Percentiles rank a stretch among this genome's conserved stretches.
Evolutionary conservation across 2,797 vertebrate species (phyloP).

Genomic region (Geotrypetes seraphini): DNA sequence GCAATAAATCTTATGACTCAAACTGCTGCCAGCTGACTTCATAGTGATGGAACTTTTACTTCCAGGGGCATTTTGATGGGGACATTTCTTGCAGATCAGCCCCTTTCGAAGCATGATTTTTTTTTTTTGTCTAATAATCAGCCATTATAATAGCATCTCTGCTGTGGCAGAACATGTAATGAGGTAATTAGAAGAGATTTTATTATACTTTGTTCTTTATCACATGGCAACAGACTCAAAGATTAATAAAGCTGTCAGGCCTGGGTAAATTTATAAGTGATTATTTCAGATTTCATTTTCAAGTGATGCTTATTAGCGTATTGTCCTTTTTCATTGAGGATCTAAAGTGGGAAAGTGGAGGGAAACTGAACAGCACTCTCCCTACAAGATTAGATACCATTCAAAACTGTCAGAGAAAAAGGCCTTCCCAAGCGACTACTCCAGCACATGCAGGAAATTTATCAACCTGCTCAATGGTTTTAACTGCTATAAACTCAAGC

Average conservation of each 20-base stretch:
- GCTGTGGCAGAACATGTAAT: constrained; percentile 34
- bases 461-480: background rate
- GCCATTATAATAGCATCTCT: constrained; percentile 20
- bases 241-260: constrained; percentile 54
- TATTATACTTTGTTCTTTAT: constrained; percentile 44
- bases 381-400: constrained; percentile 4
- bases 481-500: background rate
- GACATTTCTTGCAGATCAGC: constrained; percentile 5
- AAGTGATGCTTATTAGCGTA: constrained; percentile 22
- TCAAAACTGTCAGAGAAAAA: constrained; percentile 9
- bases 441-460: constrained; percentile 14
- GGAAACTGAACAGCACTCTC: constrained; percentile 20
- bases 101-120: constrained; percentile 17
- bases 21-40: no score
- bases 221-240: constrained; percentile 37
- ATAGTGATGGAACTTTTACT: no score
- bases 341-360: constrained; percentile 4
- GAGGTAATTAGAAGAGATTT: constrained; percentile 41
- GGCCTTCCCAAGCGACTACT: constrained; percentile 3
- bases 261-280: constrained; percentile 44
- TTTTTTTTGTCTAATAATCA: constrained; percentile 39
- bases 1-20: no score
- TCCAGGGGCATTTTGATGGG: no score
- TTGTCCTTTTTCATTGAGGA: constrained; percentile 13
- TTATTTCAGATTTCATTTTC: constrained; percentile 42